Evolutionary conservation across 2,797 vertebrate species (phyloP).

Genomic region (Cirrhinus molitorella): DNA sequence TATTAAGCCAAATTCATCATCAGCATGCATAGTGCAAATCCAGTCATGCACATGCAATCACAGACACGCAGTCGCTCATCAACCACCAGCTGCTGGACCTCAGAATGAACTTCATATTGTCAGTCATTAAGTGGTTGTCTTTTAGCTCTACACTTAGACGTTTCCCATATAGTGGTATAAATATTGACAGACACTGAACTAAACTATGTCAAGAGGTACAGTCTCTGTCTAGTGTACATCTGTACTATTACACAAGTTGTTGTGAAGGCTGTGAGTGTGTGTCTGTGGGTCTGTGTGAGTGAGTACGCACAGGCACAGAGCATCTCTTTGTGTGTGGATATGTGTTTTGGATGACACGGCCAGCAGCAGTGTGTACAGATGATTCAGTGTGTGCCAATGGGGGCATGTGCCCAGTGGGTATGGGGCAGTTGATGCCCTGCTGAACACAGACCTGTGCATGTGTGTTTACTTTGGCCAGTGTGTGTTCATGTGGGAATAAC

Average conservation of each 20-base stretch:
- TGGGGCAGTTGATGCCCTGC: conserved; percentile 46
- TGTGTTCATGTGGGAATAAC: conserved; percentile 2
- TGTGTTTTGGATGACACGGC: conserved; percentile 56
- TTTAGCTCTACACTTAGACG: not conserved
- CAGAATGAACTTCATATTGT: conserved; percentile 6
- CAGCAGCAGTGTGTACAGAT: conserved; percentile 42
- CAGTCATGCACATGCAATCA: conserved; percentile 30
- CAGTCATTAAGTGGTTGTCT: not conserved
- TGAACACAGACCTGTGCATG: conserved; percentile 40
- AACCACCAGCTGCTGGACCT: conserved; percentile 15
- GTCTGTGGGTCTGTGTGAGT: conserved; percentile 35
- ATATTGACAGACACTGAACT: not conserved
- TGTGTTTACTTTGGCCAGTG: conserved; percentile 37
- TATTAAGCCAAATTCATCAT: conserved; percentile 19
- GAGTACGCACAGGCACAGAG: conserved; percentile 44
- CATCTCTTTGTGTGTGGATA: conserved; percentile 44
- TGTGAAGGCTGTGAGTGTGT: conserved; percentile 9
- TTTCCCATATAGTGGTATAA: conserved; percentile 20
- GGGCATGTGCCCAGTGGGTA: conserved; percentile 37
- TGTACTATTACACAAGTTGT: not conserved
- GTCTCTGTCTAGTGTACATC: conserved; percentile 3
- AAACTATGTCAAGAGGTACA: conserved; percentile 22
- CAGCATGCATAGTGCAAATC: not conserved
- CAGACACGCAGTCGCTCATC: conserved; percentile 11
- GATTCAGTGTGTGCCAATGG: conserved; percentile 38